Conservation (phyloP, 2,888 invertebrate species). For the Tachina fera region DNA sequence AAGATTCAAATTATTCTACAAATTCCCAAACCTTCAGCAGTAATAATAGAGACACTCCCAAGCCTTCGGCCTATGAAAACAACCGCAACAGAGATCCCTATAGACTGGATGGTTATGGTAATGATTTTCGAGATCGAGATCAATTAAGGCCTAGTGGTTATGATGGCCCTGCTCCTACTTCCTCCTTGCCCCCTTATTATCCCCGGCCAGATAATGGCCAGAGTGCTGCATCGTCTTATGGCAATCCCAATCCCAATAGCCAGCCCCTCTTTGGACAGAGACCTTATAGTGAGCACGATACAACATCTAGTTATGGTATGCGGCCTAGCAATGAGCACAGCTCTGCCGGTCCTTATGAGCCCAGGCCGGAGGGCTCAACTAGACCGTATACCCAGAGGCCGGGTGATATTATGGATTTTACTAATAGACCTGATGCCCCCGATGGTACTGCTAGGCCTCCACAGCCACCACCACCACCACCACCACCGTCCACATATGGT, state of each 20-base stretch:
- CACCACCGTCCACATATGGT: constrained; percentile 69
- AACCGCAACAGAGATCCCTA: constrained; percentile 57
- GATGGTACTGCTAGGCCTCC: constrained; percentile 56
- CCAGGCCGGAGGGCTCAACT: constrained; percentile 64
- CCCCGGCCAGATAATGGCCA: constrained; percentile 45
- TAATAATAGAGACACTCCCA: constrained; percentile 53
- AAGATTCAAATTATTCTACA: constrained; percentile 70
- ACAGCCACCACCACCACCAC: no score
- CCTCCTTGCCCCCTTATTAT: constrained; percentile 16
- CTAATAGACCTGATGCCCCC: constrained; percentile 80
- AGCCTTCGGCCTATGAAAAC: constrained; percentile 73
- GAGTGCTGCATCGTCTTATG: constrained; percentile 38
- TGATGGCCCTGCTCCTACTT: constrained; percentile 54
- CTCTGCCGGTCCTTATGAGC: constrained; percentile 70
- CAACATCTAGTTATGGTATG: constrained; percentile 64
- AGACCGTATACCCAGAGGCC: constrained; percentile 66
- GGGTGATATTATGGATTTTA: constrained; percentile 75
- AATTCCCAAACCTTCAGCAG: constrained; percentile 56
- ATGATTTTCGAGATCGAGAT: constrained; percentile 54
- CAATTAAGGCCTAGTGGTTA: constrained; percentile 73
- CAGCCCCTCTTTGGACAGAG: constrained; percentile 66
- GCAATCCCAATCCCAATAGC: constrained; percentile 69
- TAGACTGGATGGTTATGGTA: constrained; percentile 73
- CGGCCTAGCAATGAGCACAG: constrained; percentile 69
- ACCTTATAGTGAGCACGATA: constrained; percentile 70